Evolutionary conservation across 2,113 vertebrate genomes (phyloP).

Genomic region (Dendropsophus ebraccatus): DNA sequence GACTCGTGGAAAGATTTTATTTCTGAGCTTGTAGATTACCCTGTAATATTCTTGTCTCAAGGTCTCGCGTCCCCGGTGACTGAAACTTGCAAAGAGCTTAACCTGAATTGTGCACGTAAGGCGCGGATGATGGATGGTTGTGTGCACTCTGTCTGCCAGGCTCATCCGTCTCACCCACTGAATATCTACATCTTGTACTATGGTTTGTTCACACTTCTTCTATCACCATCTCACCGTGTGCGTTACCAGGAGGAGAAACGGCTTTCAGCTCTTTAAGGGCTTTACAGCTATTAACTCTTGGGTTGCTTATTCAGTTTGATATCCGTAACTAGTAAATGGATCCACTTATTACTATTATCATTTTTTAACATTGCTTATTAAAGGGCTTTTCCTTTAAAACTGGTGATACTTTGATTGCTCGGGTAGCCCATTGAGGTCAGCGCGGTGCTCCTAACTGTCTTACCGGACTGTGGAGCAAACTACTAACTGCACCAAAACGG

Average conservation of each 20-base stretch:
- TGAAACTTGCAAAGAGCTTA: slow-evolving; percentile 1
- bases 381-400: too few relatives aligned
- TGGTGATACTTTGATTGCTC: too few relatives aligned
- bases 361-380: too few relatives aligned
- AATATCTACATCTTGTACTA: slow-evolving; percentile 32
- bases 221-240: background rate
- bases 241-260: too few relatives aligned
- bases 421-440: too few relatives aligned
- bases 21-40: slow-evolving; percentile 2
- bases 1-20: background rate
- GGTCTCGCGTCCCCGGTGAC: slow-evolving; percentile 22
- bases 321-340: too few relatives aligned
- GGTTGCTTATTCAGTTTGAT: background rate
- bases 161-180: slow-evolving; percentile 25
- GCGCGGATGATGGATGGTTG: slow-evolving; percentile 22
- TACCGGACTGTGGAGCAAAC: too few relatives aligned
- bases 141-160: background rate
- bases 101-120: background rate
- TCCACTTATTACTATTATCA: too few relatives aligned
- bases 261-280: background rate
- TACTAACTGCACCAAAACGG: too few relatives aligned
- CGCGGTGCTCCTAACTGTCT: too few relatives aligned
- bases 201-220: slow-evolving; percentile 2
- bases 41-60: slow-evolving; percentile 42
- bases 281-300: background rate